Evolutionary conservation across 1,140 invertebrate genomes (phyloP), one percentile per base, ranked within the genome.

Genomic region (Chironomus striatipennis): DNA sequence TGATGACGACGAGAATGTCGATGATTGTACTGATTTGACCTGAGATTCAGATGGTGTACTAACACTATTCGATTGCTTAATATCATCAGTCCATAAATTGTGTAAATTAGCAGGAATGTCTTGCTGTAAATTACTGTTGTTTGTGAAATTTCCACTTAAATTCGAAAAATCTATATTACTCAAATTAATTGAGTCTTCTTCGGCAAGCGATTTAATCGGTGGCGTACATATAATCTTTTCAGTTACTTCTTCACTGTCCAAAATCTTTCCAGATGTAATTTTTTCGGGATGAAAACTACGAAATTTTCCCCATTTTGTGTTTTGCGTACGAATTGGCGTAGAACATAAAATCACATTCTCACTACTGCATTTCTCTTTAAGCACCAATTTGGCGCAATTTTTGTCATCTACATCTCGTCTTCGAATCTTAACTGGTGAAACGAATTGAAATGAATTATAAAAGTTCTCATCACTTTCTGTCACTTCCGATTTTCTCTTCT

Each of bases 281-380:
- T 18, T 70, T 21, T 70, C 65, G 3, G 65, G 65, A 70, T 70
- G 65, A 70, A 70, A 70, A 17, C 65, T 70, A 3, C 17, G 65
- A 20, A 70, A 70, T 70, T 70, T 70, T 8, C 18, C 8, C 65
- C 65, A 70, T 70, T 70, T 70, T 18, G 9, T 18, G 18, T 70
- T 70, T 3, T 70, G n/a, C 5, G 8, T 70, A 0, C 20, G 65
- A 70, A 70, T 21, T 20, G 65, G 65, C 18, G 65, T 70, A 18
- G 65, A 70, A 20, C 15, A 70, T 17, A 70, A 7, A 70, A 70
- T 70, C n/a, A 70, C 65, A 20, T 70, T 70, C 65, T 70, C 65
- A 70, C 65, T 70, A 10, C 17, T 18, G 18, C 65, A 18, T 21
- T 70, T 70, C 18, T 70, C 65, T 17, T 70, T 70, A 17, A 70